Evolutionary conservation across 53 echinoderm and acorn worm genomes (phyloP), one percentile per base, ranked within the genome.

Genomic region (Arbacia lixula): DNA sequence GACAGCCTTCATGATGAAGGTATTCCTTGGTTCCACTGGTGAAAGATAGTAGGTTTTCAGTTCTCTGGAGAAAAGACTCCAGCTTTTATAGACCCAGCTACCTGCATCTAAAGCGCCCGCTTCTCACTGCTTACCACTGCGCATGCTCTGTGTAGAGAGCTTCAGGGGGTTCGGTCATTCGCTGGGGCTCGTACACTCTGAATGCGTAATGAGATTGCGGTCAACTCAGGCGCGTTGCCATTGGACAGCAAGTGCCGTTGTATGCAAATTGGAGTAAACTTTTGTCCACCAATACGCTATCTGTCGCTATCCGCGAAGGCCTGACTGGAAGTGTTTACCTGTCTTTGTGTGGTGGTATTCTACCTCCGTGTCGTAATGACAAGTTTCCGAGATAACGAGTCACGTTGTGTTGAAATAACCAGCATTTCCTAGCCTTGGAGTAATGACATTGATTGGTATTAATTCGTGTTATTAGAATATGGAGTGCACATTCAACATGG

Each of bases 1-100:
- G 63, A 81, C 81, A 21, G 81, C 81, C 81, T 81, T 81, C 81
- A 81, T 81, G 43, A 31, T 81, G 81, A 81, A 40, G 81, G 63
- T 81, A 68, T 68, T 68, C 69, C 69, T 36, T 2, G 12, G 69
- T 68, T 68, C 69, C 28, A 1, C 69, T 42, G 41, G 69, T 42
- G 14, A 5, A 41, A 68, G 27, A 40, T n/a, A 2, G 40, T 41
- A 12, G 10, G 62, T 26, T 68, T 43, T 2, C 28, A 12, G 0
- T 27, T 42, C 1, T 20, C 57, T 26, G 1, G 12, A 2, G 2
- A 43, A 68, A 0, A 43, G 27, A 40, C 28, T 28, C 27, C 43
- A 27, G 40, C 16, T 68, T 68, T 41, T 68, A 68, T 68, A 26
- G 26, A 68, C n/a, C n/a, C n/a, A n/a, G n/a, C n/a, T n/a, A n/a